Base-by-base conservation (phyloP, 2,797 vertebrate genomes). In the Hybognathus amarus region DNA sequence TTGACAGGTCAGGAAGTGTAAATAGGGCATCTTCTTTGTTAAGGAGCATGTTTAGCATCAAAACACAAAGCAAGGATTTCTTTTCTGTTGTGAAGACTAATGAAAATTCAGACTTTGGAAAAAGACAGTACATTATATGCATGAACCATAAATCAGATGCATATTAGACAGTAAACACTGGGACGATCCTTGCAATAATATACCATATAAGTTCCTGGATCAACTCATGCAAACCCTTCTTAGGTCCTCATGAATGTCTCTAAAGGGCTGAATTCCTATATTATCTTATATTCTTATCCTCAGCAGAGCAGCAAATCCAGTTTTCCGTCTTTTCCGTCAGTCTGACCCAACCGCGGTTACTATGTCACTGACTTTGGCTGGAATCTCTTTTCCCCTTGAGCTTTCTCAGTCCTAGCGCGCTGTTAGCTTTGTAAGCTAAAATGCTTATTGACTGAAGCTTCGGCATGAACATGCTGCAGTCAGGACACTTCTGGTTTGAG, bases 281-380 rank as follows among this genome's bases (percentile, higher is more conserved):
- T 80, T 61, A 68, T 59, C 52, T 33, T 33, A 33, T 33, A 33
- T 33, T 33, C 2, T 33, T 33, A 33, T 33, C 52, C 77, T 56
- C 64, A 79, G 79, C 82, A 77, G 70, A 85, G 79, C 59, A 85
- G 79, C 59, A 80, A 83, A 83, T 80, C 83, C 77, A 52, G 50
- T 66, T 82, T 80, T 82, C 68, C 10, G 13, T 79, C 54, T 74
- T 73, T 38, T 50, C 13, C 69, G n/a, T n/a, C 42, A n/a, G 52
- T 47, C 68, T 61, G 79, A 71, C 79, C 40, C 68, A 47, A 5
- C 17, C 0, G 2, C 6, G 5, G 24, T 59, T 3, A 33, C 30
- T 33, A 4, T 67, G 78, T 59, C 45, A 30, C n/a, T 9, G 22
- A 54, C 30, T 80, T 30, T 18, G 27, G 22, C 56, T 79, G 20